Evolutionary conservation across 2,888 invertebrate genomes (phyloP), one percentile per base, ranked within the genome.

Genomic region (Ernsta delagoae): DNA sequence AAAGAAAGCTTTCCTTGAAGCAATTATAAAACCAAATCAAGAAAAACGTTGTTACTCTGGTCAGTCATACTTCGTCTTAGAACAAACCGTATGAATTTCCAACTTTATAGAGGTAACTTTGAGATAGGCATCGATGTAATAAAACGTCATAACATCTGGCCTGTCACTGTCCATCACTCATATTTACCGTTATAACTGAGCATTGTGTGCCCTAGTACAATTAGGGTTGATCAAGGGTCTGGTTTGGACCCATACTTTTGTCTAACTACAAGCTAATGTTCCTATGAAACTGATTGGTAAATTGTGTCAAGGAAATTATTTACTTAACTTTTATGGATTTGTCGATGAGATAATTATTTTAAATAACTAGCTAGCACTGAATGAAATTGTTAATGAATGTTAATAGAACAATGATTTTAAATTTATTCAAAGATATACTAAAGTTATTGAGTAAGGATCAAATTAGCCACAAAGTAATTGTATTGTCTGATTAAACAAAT

Each of bases 71-170:
- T 11, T 50, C 9, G 6, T 16, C 11, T 53, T 11, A 16, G 39
- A 24, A 12, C 45, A 53, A 62, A 31, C 45, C 43, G 31, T 60
- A 54, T 62, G 60, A 62, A 62, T 61, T 57, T 53, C 24, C 61
- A 48, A 48, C 39, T 68, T 68, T 57, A 50, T 62, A 57, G 12
- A 54, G 31, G 59, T 64, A 34, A 24, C 34, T 57, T 36, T 8
- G 45, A 36, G 56, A 68, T 68, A 57, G 54, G 61, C 56, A 56
- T 61, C 67, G 39, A 57, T 36, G 62, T 59, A 63, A 63, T 69
- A 69, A 59, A 69, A 59, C 63, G 41, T 59, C 68, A 69, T 69
- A 69, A 69, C 68, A 69, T 68, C 62, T 68, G 41, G 50, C 61
- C 39, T 24, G 57, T 41, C 39, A 24, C 62, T 68, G 62, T 66